Base-by-base conservation (phyloP, 2,797 vertebrate genomes). In the Eupleurogrammus muticus region DNA sequence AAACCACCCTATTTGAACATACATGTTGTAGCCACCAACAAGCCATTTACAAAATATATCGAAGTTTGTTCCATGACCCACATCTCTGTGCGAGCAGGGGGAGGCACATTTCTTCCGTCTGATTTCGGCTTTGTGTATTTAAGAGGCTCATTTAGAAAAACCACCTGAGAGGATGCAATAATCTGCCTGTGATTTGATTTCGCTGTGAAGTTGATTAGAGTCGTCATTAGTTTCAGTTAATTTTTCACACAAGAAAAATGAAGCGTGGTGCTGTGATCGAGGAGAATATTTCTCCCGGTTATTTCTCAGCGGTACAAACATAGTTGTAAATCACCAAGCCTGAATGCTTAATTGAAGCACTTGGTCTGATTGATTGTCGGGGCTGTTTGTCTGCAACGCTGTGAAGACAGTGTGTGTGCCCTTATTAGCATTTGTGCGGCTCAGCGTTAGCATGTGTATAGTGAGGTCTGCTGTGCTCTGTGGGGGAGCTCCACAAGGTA, bases 401-500 rank as follows among this genome's bases (percentile, higher is more conserved):
- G 59, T 58, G 23, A 68, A 28, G 34, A 36, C 46, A 19, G 38
- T 32, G 34, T n/a, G 50, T 36, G 42, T 50, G 54, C 48, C 66
- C 73, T 66, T 40, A 76, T 90, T 80, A 76, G 71, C 83, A 79
- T 85, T 50, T 75, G 46, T 74, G 79, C 51, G 56, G 53, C 58
- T 50, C 20, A 0, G 38, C 28, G 66, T 88, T 84, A 74, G 77
- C 85, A 91, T 89, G 75, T 84, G 82, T 82, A 77, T 49, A 28
- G 77, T 70, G 65, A 56, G 70, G 70, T 49, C 49, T 65, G 49
- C 34, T 76, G 66, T 35, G 42, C 19, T 62, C 46, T 13, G 60
- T 65, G 73, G 80, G 71, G 80, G 78, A 75, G 73, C 23, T 36
- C 52, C 63, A n/a, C 34, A 54, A 72, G 46, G 49, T 53, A 61